Conservation (phyloP, 30 jellyfish, hydroid and myxozoan genomes). For the Chrysaora quinquecirrha region DNA sequence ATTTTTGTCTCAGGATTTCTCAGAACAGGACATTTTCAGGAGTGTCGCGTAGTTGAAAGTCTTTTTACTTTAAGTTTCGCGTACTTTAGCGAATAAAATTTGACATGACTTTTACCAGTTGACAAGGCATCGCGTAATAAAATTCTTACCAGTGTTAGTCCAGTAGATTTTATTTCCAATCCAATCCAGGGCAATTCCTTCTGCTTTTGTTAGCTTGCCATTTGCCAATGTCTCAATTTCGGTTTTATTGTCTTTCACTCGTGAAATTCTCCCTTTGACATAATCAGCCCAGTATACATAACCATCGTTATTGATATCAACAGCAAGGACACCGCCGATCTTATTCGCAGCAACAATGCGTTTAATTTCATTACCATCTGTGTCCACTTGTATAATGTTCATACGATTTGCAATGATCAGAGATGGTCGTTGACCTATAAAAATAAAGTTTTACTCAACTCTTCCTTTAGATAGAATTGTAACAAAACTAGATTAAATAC, state of each 20-base stretch:
- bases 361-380: constrained; percentile 67
- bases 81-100: too few species aligned
- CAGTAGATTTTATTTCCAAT: constrained; percentile 85
- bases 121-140: too few species aligned
- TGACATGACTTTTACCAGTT: too few species aligned
- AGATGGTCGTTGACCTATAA: constrained; percentile 72
- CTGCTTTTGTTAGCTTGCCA: constrained; percentile 75
- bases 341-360: constrained; percentile 47
- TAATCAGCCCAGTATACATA: constrained; percentile 91
- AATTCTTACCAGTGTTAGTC: constrained; percentile 85
- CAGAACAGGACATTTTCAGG: too few species aligned
- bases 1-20: too few species aligned
- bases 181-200: constrained; percentile 97
- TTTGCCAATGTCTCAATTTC: constrained; percentile 52
- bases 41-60: too few species aligned
- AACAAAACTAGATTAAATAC: too few species aligned
- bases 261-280: constrained; percentile 69
- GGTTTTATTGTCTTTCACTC: constrained; percentile 23
- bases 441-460: not conserved
- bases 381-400: constrained; percentile 75
- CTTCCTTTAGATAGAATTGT: too few species aligned
- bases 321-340: constrained; percentile 68
- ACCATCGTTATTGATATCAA: constrained; percentile 73
- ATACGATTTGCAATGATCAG: constrained; percentile 81
- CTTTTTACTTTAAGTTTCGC: too few species aligned